Evolutionary conservation across 2,888 invertebrate species (phyloP).

Genomic region (Acheta domesticus): DNA sequence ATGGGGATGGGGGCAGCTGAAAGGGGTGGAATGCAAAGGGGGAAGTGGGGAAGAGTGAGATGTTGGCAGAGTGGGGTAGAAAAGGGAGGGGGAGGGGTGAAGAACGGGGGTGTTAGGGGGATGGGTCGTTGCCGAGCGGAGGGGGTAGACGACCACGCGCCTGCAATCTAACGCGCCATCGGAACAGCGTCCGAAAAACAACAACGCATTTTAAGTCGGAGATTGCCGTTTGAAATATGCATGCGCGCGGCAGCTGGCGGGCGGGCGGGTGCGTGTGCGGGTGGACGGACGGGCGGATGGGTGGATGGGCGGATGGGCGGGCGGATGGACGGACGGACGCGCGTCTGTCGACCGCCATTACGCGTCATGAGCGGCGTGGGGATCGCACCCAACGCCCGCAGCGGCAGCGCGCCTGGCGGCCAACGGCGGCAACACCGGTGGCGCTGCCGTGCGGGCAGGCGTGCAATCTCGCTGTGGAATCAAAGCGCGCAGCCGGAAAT

Average conservation of each 20-base stretch:
- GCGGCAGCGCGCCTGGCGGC: too few species aligned
- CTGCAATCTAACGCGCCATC: conserved; percentile 9
- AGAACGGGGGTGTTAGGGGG: neutral
- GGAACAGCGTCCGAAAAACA: neutral
- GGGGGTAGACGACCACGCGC: neutral
- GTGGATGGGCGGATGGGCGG: neutral
- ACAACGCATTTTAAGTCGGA: neutral
- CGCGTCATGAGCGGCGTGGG: too few species aligned
- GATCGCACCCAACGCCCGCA: too few species aligned
- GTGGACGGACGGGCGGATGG: neutral
- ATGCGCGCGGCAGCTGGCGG: neutral
- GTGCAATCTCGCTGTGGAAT: too few species aligned
- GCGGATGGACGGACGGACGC: too few species aligned
- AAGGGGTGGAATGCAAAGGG: too few species aligned
- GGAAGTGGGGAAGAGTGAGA: too few species aligned
- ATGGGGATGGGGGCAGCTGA: too few species aligned
- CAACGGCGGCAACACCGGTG: too few species aligned
- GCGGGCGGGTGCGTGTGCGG: neutral
- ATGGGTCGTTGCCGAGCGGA: neutral
- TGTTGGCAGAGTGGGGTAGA: neutral
- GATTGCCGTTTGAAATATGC: conserved; percentile 2
- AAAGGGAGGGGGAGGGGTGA: neutral
- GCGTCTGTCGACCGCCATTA: too few species aligned
- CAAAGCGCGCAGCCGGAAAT: too few species aligned
- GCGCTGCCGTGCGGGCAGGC: too few species aligned